These are phyloP conservation scores for Perca schrenkii DNA, from an alignment of 2,113 vertebrate genomes.

Conservation along the genomic window DNA sequence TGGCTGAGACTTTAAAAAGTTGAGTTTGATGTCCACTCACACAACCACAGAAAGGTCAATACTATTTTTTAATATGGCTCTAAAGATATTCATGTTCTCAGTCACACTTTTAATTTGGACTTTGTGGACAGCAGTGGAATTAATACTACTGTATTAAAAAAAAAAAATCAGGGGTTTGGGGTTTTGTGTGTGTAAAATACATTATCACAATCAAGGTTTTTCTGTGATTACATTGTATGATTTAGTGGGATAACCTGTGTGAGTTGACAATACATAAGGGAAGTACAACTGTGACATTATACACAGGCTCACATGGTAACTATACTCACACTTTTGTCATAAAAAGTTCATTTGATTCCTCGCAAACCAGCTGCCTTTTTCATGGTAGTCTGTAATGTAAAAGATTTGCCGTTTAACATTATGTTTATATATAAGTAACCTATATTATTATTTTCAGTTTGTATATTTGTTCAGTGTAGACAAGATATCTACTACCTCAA, in stretches of 20 bases:
- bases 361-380: background rate
- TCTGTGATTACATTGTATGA: conserved; percentile 11
- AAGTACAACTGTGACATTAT: background rate
- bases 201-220: conserved; percentile 4
- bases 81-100: conserved; percentile 75
- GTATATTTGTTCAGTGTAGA: background rate
- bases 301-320: background rate
- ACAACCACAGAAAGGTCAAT: conserved; percentile 82
- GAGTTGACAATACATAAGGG: background rate
- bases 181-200: background rate
- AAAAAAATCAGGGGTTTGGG: background rate
- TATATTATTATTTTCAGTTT: background rate
- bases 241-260: conserved; percentile 8
- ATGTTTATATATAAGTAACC: background rate
- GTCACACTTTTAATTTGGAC: conserved; percentile 68
- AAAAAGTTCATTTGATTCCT: background rate
- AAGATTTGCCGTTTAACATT: background rate
- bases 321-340: background rate
- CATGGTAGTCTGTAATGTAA: background rate
- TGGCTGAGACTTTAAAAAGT: conserved; percentile 72
- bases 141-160: conserved; percentile 35
- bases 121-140: conserved; percentile 55
- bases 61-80: conserved; percentile 83
- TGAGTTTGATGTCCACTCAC: conserved; percentile 65
- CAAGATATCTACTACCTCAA: background rate